Base-by-base conservation (phyloP, 2,113 vertebrate genomes). In the Pluvialis apricaria region DNA sequence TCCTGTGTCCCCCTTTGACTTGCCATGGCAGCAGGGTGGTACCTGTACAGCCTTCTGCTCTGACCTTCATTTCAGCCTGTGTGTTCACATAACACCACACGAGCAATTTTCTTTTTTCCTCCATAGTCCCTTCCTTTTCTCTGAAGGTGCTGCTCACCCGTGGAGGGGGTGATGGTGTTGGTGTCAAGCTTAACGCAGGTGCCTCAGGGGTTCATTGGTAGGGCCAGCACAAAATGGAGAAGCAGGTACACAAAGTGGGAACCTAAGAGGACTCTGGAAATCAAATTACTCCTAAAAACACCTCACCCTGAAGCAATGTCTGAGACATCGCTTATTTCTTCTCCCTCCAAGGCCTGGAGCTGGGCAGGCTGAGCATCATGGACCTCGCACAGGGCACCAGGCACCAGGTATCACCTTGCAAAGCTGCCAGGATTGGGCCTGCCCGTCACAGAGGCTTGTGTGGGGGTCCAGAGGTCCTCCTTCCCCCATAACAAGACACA, bases 141-240 rank as follows among this genome's bases (percentile, higher is more conserved):
- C 61, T 49, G 55, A 69, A 80, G 54, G 36, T 29, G 13, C 17
- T 40, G 13, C 31, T 89, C 25, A 42, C 8, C 47, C 31, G 42
- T 62, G 70, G 45, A 52, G 26, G 18, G 10, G 15, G 19, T 24
- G 10, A 49, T 36, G 17, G 31, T 34, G 15, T 7, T 45, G 40
- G 34, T 57, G 19, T 44, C 2, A 2, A 18, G 29, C 32, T 49
- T n/a, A 47, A 13, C 0, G 0, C 26, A 44, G 42, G 36, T 44
- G n/a, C 40, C 64, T 76, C 55, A 62, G 18, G 26, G 8, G 15
- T 55, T 36, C 15, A 1, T 57, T 5, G 3, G 20, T 25, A 64
- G 28, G 40, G 17, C 26, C 47, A 76, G 61, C 21, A 69, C 14
- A 49, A 92, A 76, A 62, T 2, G 11, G 28, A 81, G 68, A 68